Evolutionary conservation across 1,140 invertebrate species (phyloP), one percentile per base, ranked within the genome.

Genomic region (Aphelinus atriplicis): DNA sequence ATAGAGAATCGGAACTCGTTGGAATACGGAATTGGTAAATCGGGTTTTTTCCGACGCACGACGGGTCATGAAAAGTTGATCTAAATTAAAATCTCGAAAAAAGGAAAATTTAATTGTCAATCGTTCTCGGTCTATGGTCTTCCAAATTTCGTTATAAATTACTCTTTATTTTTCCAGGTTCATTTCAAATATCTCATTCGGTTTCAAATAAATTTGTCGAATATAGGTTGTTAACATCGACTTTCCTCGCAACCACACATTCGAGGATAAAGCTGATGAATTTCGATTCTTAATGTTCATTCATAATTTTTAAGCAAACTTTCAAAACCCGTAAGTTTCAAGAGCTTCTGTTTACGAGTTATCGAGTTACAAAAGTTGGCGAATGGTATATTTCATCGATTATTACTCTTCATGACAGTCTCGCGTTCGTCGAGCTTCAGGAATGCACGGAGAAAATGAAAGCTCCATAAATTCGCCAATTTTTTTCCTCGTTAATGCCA

Each of bases 51-150:
- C 53, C 45, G 55, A 68, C 65, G 57, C 42, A 46, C 66, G 56
- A 42, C 55, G 43, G 56, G 55, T 60, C 53, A 48, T 70, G 68
- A 70, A 70, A 70, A 70, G 68, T 61, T 70, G 47, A 70, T 70
- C 68, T 70, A 70, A 70, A 70, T 70, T 70, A 70, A 70, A 70
- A 70, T 70, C 68, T 70, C 10, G 57, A 70, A 61, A 61, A 70
- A 61, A 61, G 57, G 43, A 70, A 70, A 61, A 43, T 43, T 2
- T 43, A 70, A 70, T 61, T 70, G 45, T 61, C 56, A 53, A 61
- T 26, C 26, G 61, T 63, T 4, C 61, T 26, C 26, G 26, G 26
- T 26, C 26, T 26, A 26, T 26, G 26, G 26, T 26, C 26, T 26
- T 26, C 26, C 26, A 26, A 26, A 26, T 26, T 26, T 26, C 26